Evolutionary conservation across 2,888 invertebrate species (phyloP), one percentile per base, ranked within the genome.

Genomic region (Cenopis cana): DNA sequence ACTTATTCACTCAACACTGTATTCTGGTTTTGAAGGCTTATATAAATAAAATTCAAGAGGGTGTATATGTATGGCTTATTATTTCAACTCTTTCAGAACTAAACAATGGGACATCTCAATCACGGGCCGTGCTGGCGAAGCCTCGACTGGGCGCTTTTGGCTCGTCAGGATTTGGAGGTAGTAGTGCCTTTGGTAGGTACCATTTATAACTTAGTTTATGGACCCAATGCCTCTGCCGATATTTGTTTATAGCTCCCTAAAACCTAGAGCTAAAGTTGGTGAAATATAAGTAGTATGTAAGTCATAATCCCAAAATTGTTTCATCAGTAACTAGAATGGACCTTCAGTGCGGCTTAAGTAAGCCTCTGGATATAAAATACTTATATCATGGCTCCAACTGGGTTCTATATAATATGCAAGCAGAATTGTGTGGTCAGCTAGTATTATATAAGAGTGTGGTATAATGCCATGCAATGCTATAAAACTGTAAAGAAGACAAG

Each of bases 71-170:
- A 5, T 59, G 17, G 12, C 5, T 24, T 24, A 12, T 38, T 41
- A 24, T 41, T n/a, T 12, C 0, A n/a, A 29, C 33, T 33, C 73
- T 79, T 78, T 59, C 74, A 92, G 93, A 76, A 33, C 61, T 75
- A 60, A 74, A 80, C 76, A 91, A 89, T 89, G 90, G 89, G 57
- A 84, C 90, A 69, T 78, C 89, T 52, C 91, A 90, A 75, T 87
- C 91, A 33, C 81, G 89, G 74, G 87, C 91, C 76, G 91, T 93
- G 38, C 78, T 93, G 77, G 93, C 93, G 5, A 93, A 92, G 76
- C 93, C 93, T 14, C 83, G 92, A 29, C 87, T 93, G 64, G 93
- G 92, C 62, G 89, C 89, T 8, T 91, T 93, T 81, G 91, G 89
- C 5, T 83, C 90, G 2, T 83, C 90, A 11, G 87, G 84, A 74